Base-by-base conservation (phyloP, 2,113 vertebrate species). In the Eira barbara region DNA sequence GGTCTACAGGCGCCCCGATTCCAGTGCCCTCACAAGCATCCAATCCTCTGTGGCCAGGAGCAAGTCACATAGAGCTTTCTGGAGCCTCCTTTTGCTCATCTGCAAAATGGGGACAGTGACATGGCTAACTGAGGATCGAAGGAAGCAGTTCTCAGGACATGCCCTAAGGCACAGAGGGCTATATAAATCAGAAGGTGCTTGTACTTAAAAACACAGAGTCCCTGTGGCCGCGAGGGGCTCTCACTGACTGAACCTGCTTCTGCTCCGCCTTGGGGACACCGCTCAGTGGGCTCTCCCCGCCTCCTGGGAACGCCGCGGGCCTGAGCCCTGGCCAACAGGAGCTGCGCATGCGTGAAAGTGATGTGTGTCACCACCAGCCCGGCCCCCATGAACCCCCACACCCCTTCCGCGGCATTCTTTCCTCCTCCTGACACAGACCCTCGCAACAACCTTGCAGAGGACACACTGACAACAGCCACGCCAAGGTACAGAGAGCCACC, bases 281-380 rank as follows among this genome's bases (percentile, higher is more conserved):
- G 21, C 42, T 31, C 2, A 6, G 9, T 11, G 31, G 34, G 15
- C 31, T 9, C 36, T 34, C 20, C 61, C 34, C 13, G 21, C 55
- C 8, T 36, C 27, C 34, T 27, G 5, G 57, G 55, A 34, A 21
- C 0, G 2, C 7, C 36, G 13, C 15, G 20, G 39, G 34, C 17
- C 23, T 1, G 55, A 47, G 42, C 61, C 91, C 27, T 1, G 6
- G 20, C 11, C 63, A 31, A 10, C 0, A 20, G 47, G 45, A 34
- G 0, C 2, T 7, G 71, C 42, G 9, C 8, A 20, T 71, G 69
- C 21, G 2, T 9, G 20, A 23, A 73, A 80, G 45, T 3, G 52
- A 23, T 4, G 0, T 2, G 3, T 6, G 34, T 7, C 42, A 4
- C 23, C 8, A 9, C 45, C 0, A 0, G n/a, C 59, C 84, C 2